phyloP scores from a whole-genome alignment of 92 coral and sea anemone genomes.

The Zoanthus sociatus region DNA sequence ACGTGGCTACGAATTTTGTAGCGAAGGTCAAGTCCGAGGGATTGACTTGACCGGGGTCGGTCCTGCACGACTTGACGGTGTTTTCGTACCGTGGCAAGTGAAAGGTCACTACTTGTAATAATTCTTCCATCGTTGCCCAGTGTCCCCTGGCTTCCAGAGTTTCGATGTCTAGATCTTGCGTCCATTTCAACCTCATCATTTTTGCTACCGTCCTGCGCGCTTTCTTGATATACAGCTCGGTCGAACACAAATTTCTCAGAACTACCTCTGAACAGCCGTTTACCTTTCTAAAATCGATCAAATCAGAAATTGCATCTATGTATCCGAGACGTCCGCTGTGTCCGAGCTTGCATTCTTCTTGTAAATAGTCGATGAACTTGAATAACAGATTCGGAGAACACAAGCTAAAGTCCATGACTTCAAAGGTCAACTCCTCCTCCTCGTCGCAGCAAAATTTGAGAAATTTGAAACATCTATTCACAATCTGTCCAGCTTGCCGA shows the following conservation, averaged over 20 bases:
- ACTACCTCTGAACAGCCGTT: constrained; percentile 43
- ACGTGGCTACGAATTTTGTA: constrained; percentile 45
- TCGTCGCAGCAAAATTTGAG: constrained; percentile 10
- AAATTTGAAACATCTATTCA: constrained; percentile 10
- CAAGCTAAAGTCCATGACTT: constrained; percentile 5
- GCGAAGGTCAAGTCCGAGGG: constrained; percentile 63
- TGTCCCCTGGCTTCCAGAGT: constrained; percentile 60
- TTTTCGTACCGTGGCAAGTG: constrained; percentile 49
- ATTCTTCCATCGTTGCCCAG: constrained; percentile 74
- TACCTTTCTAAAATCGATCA: constrained; percentile 59
- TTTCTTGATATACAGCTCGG: constrained; percentile 63
- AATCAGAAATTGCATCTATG: constrained; percentile 57
- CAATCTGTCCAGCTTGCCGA: constrained; percentile 12
- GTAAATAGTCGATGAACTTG: constrained; percentile 3
- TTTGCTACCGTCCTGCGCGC: constrained; percentile 60
- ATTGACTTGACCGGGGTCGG: constrained; percentile 9
- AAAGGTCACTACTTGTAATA: constrained; percentile 44
- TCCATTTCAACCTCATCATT: constrained; percentile 63
- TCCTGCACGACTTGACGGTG: constrained; percentile 40
- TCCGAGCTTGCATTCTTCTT: too few relatives aligned
- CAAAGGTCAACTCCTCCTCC: constrained; percentile 16
- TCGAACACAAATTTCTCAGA: constrained; percentile 37
- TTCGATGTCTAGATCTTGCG: constrained; percentile 64
- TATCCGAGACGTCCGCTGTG: constrained; percentile 41
- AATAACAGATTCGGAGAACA: constrained; percentile 4